Evolutionary conservation across 2,888 invertebrate genomes (phyloP), one percentile per base, ranked within the genome.

Genomic region (Dasysyrphus albostriatus): DNA sequence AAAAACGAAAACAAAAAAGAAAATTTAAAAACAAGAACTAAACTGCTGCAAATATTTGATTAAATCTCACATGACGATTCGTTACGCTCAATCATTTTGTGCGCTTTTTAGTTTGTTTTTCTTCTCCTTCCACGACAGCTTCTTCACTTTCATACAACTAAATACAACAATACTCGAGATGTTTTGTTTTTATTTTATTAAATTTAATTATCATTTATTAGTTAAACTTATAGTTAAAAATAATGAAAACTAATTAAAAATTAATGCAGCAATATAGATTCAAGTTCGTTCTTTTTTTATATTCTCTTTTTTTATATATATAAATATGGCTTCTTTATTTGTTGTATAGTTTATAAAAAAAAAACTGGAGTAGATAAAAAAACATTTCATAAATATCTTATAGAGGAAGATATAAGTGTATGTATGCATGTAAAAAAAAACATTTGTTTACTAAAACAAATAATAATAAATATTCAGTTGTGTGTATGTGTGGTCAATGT

Each of bases 281-380:
- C 47, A 54, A 63, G 56, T 67, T 63, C 12, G 54, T 54, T 78
- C 32, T 61, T 44, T 72, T 61, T 63, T 49, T 59, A 39, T 29
- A 54, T 76, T 73, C 63, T 72, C 49, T 74, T 69, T 47, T 67
- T 56, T 79, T 70, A 59, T 70, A 63, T 73, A 70, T 87, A 87
- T 87, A 87, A 82, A 87, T 82, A 87, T 82, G 87, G 87, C 82
- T 79, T 87, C 69, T 72, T 73, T 67, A 59, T 65, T 47, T 70
- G 73, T 78, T 87, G 87, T 87, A 82, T 87, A 82, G 78, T 87
- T 78, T 83, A 74, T 74, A 83, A 82, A 87, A 87, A 78, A 78
- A 82, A 87, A 70, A 58, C 16, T 78, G 44, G 65, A 82, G 78
- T 82, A 87, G 70, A 82, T 8, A 61, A 67, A 78, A 29, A 82